Evolutionary conservation across 1,140 invertebrate genomes (phyloP).

Genomic region (Pissodes strobi): DNA sequence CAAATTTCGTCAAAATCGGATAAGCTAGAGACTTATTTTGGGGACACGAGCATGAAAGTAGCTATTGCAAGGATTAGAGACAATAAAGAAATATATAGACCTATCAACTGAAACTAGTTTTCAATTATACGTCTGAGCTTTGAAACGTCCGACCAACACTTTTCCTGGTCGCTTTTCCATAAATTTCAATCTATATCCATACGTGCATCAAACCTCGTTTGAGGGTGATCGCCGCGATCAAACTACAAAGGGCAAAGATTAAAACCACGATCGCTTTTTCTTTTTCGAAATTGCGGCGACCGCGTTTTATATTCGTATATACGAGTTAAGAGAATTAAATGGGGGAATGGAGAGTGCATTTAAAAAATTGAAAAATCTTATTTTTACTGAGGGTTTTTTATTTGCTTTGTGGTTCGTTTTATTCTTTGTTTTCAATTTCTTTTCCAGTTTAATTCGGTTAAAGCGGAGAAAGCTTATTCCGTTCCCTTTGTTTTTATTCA

Average conservation of each 20-base stretch:
- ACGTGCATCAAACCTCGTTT: conserved; percentile 5
- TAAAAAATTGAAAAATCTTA: conserved; percentile 20
- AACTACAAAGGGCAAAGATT: neutral
- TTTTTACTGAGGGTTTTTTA: conserved; percentile 6
- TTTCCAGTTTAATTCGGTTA: conserved; percentile 15
- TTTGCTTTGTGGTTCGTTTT: neutral
- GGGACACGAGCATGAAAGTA: too few relatives aligned
- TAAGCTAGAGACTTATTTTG: too few relatives aligned
- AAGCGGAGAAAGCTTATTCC: neutral
- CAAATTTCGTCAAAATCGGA: too few relatives aligned
- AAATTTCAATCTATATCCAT: neutral
- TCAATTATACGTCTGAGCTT: too few relatives aligned
- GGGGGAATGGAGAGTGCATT: conserved; percentile 7
- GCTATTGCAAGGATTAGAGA: too few relatives aligned
- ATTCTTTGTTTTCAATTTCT: conserved; percentile 19
- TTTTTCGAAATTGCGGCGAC: neutral
- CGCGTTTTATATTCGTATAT: conserved; percentile 13
- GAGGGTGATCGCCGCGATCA: neutral
- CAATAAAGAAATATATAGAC: too few relatives aligned
- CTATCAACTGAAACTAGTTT: too few relatives aligned
- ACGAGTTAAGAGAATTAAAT: conserved; percentile 9
- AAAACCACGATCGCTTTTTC: conserved; percentile 2
- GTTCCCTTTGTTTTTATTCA: neutral
- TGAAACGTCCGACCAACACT: too few relatives aligned
- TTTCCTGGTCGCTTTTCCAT: neutral